These are phyloP conservation scores for Propsilocerus akamusi DNA, from an alignment of 1,140 invertebrate species.

Conservation along the genomic window DNA sequence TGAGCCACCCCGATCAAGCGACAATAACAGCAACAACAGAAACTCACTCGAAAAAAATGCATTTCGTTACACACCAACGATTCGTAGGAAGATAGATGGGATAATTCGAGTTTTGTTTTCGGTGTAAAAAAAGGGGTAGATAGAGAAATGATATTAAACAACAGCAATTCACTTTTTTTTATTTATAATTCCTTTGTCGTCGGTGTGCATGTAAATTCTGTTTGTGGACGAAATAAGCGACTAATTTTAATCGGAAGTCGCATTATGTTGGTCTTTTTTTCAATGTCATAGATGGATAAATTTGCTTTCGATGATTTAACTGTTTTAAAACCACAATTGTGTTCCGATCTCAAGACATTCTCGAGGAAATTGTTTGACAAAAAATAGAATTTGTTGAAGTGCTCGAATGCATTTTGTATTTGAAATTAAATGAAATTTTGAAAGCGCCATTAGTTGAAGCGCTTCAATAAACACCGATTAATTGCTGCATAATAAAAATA, in stretches of 20 bases:
- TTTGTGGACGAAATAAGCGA: not conserved
- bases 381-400: too few species aligned
- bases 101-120: not conserved
- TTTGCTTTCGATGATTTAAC: too few species aligned
- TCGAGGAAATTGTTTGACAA: too few species aligned
- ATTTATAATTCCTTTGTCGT: not conserved
- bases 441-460: not conserved
- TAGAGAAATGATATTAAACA: not conserved
- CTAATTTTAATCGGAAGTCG: not conserved
- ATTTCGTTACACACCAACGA: slow-evolving; percentile 3
- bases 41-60: too few species aligned
- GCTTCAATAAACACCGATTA: not conserved
- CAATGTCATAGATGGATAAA: slow-evolving; percentile 1
- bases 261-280: not conserved
- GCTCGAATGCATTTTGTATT: too few species aligned
- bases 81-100: not conserved
- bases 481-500: not conserved
- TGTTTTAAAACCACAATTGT: too few species aligned
- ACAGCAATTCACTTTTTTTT: too few species aligned
- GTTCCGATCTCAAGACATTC: too few species aligned
- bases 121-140: not conserved
- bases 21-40: not conserved
- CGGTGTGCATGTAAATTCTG: not conserved
- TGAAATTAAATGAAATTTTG: too few species aligned
- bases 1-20: not conserved